Base-by-base conservation (phyloP, 2,888 invertebrate species). In the Zygaena filipendulae region DNA sequence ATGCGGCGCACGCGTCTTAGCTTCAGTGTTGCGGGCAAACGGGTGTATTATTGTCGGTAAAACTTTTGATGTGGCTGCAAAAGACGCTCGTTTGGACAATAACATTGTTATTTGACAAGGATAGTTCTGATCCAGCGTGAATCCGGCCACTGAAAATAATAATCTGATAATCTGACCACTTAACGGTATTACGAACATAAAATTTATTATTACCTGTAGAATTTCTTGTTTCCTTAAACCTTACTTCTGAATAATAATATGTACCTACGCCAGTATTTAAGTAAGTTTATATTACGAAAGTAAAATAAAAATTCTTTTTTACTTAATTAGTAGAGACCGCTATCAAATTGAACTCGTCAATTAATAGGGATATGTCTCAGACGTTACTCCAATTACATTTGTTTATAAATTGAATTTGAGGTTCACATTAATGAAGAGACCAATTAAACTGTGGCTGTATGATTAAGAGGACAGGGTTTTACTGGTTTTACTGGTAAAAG, bases 1-100 rank as follows among this genome's bases (percentile, higher is more conserved):
- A 75, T 75, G 74, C 74, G 49, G 55, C 67, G 70, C 77, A 79
- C 77, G 77, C 72, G 77, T 59, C 63, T 63, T 54, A 55, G 56
- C 55, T 49, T 44, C 50, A 43, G 39, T 52, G 48, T 47, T 38
- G 48, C 43, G 36, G 38, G 52, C 49, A 54, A 59, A 55, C 54
- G 57, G 52, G 53, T 39, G 47, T 37, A 64, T 64, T 69, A 64
- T 64, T 69, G 71, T 69, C 71, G 71, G 70, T 18, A 10, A 20
- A 16, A 29, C 24, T 50, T 74, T 71, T 75, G 71, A 75, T 67
- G 70, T 63, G 75, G 71, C 72, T 69, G 72, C 48, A 61, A 74
- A 70, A 70, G 71, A 66, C 69, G 49, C 36, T 45, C 41, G 38
- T 45, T 45, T 47, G 56, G 58, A 67, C 59, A 67, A 64, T 57